Percentiles rank a stretch among this genome's conserved stretches.
Conservation (phyloP, 2,797 vertebrate species). For the Pipistrellus pipistrellus region DNA sequence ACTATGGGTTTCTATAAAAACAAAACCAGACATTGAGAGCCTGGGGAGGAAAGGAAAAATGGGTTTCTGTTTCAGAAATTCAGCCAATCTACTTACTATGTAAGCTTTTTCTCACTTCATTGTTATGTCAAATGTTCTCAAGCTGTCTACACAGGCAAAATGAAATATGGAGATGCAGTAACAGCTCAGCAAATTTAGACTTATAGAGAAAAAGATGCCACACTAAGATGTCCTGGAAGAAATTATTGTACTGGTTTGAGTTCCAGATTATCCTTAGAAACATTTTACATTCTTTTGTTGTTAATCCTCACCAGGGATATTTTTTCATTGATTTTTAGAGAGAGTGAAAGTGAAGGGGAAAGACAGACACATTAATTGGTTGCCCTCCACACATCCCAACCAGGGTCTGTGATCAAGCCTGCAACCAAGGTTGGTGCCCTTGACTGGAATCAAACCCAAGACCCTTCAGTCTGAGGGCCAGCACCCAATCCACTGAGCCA, state of each 20-base stretch:
- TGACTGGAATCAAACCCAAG: too few relatives aligned
- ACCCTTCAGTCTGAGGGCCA: too few relatives aligned
- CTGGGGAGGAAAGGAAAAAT: not conserved
- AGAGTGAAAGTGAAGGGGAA: too few relatives aligned
- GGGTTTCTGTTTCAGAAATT: not conserved
- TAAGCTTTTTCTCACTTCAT: constrained; percentile 3
- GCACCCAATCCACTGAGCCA: too few relatives aligned
- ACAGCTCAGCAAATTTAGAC: not conserved
- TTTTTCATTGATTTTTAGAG: too few relatives aligned
- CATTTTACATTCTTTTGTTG: not conserved
- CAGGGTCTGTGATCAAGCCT: too few relatives aligned
- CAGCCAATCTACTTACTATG: not conserved
- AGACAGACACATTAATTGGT: too few relatives aligned
- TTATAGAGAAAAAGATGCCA: not conserved
- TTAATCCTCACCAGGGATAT: too few relatives aligned
- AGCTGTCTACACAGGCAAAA: not conserved
- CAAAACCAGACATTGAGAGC: not conserved
- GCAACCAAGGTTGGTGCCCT: too few relatives aligned
- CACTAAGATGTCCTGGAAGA: not conserved
- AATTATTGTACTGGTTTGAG: not conserved
- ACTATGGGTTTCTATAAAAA: not conserved
- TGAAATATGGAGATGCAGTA: not conserved
- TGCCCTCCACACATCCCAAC: too few relatives aligned
- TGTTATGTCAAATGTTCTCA: not conserved
- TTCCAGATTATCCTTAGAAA: not conserved